A percentile compares a stretch with the other conserved stretches of the same genome.
phyloP scores from a whole-genome alignment of 1,140 invertebrate genomes.

The Meloidogyne hapla region DNA sequence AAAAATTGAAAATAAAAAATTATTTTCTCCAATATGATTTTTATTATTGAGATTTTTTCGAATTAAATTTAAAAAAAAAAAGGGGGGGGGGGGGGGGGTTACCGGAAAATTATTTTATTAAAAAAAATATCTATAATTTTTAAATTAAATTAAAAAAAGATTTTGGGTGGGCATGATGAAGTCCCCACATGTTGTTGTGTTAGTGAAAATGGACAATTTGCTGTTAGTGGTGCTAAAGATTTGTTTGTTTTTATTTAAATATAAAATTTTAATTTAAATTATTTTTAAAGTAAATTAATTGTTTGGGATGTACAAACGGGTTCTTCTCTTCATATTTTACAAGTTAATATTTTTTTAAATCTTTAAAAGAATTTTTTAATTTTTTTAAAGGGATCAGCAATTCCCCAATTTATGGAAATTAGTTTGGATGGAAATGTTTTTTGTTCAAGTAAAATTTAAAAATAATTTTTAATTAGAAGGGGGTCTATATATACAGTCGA shows the following conservation, averaged over 20 bases:
- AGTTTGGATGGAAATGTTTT: constrained; percentile 44
- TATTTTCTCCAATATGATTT: too few species aligned
- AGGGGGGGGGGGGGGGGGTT: neutral
- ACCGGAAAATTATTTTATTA: neutral
- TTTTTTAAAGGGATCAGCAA: constrained; percentile 52
- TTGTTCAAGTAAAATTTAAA: constrained; percentile 37
- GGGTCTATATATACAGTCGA: too few species aligned
- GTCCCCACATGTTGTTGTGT: constrained; percentile 49
- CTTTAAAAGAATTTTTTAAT: neutral
- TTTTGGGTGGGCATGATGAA: constrained; percentile 54
- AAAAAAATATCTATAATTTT: neutral
- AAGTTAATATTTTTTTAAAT: neutral
- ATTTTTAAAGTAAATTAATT: constrained; percentile 34
- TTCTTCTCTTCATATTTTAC: constrained; percentile 17
- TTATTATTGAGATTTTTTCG: too few species aligned
- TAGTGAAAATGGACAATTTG: constrained; percentile 43
- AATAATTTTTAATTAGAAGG: too few species aligned
- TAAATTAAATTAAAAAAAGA: constrained; percentile 27
- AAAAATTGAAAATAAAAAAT: too few species aligned
- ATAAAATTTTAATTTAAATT: neutral
- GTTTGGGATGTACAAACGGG: constrained; percentile 54
- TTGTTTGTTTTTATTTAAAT: neutral
- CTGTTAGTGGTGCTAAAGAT: constrained; percentile 31
- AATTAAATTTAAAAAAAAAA: too few species aligned
- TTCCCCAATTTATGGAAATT: constrained; percentile 37